Conservation (phyloP, 2,888 invertebrate genomes). For the Cantharis rufa region DNA sequence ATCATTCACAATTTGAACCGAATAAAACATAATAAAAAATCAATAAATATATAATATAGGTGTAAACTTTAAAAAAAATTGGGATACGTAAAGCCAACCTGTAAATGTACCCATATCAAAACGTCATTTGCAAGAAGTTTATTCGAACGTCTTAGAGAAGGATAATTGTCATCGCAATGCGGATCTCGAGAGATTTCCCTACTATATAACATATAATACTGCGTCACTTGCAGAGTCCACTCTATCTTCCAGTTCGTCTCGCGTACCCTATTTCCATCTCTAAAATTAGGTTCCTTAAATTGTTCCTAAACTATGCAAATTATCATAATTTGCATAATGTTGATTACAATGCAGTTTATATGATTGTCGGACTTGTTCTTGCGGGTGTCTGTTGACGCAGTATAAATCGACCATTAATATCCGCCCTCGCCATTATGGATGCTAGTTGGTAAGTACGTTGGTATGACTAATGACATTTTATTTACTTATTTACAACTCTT, state of each 20-base stretch:
- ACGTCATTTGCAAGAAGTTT: not conserved
- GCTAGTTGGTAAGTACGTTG: constrained; percentile 35
- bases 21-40: not conserved
- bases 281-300: constrained; percentile 51
- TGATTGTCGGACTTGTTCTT: constrained; percentile 51
- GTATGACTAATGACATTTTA: constrained; percentile 50
- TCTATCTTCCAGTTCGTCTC: constrained; percentile 39
- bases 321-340: constrained; percentile 53
- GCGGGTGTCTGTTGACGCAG: constrained; percentile 41
- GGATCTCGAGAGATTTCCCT: constrained; percentile 22
- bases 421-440: constrained; percentile 37
- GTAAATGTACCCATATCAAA: constrained; percentile 1
- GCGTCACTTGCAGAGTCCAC: constrained; percentile 47
- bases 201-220: constrained; percentile 41
- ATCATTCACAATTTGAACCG: not conserved
- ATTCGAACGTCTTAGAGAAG: constrained; percentile 6
- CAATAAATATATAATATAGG: not conserved
- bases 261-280: constrained; percentile 42
- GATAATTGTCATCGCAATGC: constrained; percentile 23
- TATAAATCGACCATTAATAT: constrained; percentile 54
- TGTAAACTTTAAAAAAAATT: not conserved
- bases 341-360: constrained; percentile 49
- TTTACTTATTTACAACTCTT: constrained; percentile 47
- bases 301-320: constrained; percentile 56
- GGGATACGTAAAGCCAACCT: not conserved